Percentiles rank a stretch among this genome's conserved stretches.
Conservation (phyloP, 1,140 invertebrate species). For the Callitettix versicolor region DNA sequence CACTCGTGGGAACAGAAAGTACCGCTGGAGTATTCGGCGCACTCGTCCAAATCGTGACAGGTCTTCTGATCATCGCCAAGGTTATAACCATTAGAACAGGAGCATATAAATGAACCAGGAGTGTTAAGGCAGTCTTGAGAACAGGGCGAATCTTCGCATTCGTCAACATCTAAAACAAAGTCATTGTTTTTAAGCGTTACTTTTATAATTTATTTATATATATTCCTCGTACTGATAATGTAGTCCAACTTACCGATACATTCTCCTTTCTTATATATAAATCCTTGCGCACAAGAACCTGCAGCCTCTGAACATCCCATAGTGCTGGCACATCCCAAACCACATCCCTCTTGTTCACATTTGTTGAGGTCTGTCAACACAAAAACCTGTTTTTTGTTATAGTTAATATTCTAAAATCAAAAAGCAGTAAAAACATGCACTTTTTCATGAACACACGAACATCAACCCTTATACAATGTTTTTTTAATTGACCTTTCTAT, state of each 20-base stretch:
- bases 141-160: slow-evolving; percentile 66
- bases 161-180: slow-evolving; percentile 56
- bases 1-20: slow-evolving; percentile 35
- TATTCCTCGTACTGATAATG: no score
- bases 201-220: no score
- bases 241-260: no score
- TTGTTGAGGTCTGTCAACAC: slow-evolving; percentile 37
- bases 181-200: slow-evolving; percentile 31
- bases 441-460: no score
- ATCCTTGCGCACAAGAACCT: no score
- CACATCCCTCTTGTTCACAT: slow-evolving; percentile 35
- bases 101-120: slow-evolving; percentile 39
- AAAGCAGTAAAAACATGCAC: neutral
- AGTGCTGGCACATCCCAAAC: slow-evolving; percentile 3
- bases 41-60: slow-evolving; percentile 47
- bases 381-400: slow-evolving; percentile 24
- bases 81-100: slow-evolving; percentile 35
- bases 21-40: slow-evolving; percentile 25
- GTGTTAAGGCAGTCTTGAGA: slow-evolving; percentile 47
- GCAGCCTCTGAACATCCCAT: neutral
- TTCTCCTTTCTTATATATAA: no score
- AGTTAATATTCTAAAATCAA: no score
- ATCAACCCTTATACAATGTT: no score
- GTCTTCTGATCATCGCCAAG: slow-evolving; percentile 27
- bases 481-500: no score